phyloP scores from a whole-genome alignment of 2,888 invertebrate genomes.

The Acanthopleura granulata region DNA sequence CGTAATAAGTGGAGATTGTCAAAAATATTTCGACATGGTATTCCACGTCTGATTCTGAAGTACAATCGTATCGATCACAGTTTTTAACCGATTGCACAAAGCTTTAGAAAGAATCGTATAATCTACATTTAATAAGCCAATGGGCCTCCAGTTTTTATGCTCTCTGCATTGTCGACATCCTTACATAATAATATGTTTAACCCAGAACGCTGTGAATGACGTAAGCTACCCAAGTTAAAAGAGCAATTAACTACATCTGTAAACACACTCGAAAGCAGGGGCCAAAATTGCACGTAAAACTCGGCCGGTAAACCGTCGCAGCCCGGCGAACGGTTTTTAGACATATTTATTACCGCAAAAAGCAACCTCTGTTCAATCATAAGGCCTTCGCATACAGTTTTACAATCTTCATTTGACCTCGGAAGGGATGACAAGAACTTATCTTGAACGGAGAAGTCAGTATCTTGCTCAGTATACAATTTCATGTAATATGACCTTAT shows the following conservation, averaged over 20 bases:
- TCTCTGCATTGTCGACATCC: background rate
- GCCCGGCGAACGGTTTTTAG: background rate
- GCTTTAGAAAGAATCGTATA: conserved; percentile 38
- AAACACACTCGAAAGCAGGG: background rate
- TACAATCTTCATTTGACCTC: background rate
- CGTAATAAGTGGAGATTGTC: conserved; percentile 34
- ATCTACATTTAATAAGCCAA: conserved; percentile 36
- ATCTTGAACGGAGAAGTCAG: background rate
- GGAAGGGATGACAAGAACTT: background rate
- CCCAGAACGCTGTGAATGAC: background rate
- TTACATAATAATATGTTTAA: background rate
- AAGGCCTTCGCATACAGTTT: background rate
- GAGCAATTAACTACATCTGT: background rate
- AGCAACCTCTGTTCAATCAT: background rate
- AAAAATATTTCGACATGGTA: conserved; percentile 38
- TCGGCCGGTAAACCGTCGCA: background rate
- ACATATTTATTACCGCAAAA: background rate
- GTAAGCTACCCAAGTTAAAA: background rate
- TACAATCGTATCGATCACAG: conserved; percentile 30
- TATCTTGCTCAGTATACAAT: background rate
- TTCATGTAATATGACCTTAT: background rate
- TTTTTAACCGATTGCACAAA: conserved; percentile 31
- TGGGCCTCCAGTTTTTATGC: conserved; percentile 28
- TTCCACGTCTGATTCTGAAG: conserved; percentile 36
- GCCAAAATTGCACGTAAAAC: conserved; percentile 9